Evolutionary conservation across 1,140 invertebrate genomes (phyloP), one percentile per base, ranked within the genome.

Genomic region (Musca vetustissima): DNA sequence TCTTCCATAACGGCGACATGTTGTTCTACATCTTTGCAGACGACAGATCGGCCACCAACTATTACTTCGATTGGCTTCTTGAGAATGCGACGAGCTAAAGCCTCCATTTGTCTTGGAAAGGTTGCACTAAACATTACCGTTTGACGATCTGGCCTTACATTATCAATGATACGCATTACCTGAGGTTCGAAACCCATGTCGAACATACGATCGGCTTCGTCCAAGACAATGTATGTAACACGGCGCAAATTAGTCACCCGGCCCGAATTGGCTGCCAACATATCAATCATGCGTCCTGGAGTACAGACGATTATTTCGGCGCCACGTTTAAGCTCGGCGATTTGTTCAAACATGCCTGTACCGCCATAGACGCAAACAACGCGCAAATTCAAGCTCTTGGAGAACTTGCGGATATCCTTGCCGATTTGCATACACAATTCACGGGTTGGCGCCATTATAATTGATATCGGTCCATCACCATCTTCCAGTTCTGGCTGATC

Each of bases 111-210:
- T 4, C 97, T 85, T 0, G 98, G 98, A 81, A 99, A 99, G 0
- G 98, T 99, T 0, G 98, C 98, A 73, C 95, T 98, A 82, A 99
- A 99, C 88, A 99, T 92, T 0, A 99, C 97, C 0, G 96, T 98
- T 84, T 99, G 97, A 57, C 97, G 84, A 84, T 99, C 98, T 0
- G 98, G 98, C 36, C 98, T 87, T 2, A 99, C 91, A 82, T 98
- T 98, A 75, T 99, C 97, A 72, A 99, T 93, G 53, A 99, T 99
- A 72, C 95, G 89, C 93, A 97, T 98, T 0, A 97, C 93, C 85
- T 99, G 98, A 6, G 98, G 98, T 84, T 99, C 98, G 84, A 99
- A 99, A 17, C 98, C 98, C 96, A 99, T 98, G 80, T 99, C 98
- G 80, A 99, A 99, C 98, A 99, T 99, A 43, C 98, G 86, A 84